phyloP scores from a whole-genome alignment of 2,888 invertebrate genomes.

The Rutpela maculata region DNA sequence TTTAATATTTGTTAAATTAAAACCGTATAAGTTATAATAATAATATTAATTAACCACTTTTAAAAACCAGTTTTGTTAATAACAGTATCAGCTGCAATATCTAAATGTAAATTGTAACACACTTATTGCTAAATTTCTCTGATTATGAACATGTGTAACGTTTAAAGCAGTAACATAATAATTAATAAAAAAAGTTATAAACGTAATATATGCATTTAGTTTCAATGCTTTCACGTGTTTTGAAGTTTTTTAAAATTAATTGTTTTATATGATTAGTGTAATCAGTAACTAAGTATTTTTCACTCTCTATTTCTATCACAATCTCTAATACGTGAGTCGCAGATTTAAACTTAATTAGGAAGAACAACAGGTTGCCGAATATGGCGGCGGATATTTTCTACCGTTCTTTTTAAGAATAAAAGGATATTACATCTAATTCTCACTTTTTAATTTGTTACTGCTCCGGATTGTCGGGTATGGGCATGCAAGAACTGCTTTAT shows the following conservation, averaged over 20 bases:
- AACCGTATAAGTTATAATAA: not conserved
- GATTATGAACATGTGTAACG: not conserved
- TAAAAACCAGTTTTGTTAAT: not conserved
- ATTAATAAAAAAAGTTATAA: not conserved
- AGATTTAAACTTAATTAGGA: not conserved
- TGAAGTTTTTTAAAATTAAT: not conserved
- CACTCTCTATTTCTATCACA: not conserved
- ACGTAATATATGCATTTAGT: slow-evolving; percentile 15
- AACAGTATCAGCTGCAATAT: slow-evolving; percentile 4
- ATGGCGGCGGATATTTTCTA: not conserved
- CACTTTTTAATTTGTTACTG: slow-evolving; percentile 11
- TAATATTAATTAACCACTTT: not conserved
- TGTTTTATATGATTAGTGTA: not conserved
- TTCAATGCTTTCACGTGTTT: slow-evolving; percentile 5
- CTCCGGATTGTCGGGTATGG: not conserved
- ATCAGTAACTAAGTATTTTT: not conserved
- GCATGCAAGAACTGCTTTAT: slow-evolving; percentile 2
- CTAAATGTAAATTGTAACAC: slow-evolving; percentile 24
- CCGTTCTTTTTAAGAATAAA: not conserved
- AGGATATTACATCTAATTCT: slow-evolving; percentile 8
- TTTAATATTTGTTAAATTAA: not conserved
- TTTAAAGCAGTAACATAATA: not conserved
- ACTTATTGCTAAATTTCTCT: not conserved
- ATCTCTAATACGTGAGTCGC: not conserved
- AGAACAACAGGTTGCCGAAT: slow-evolving; percentile 1